Evolutionary conservation across 1,140 invertebrate species (phyloP).

Genomic region (Leptopilina boulardi): DNA sequence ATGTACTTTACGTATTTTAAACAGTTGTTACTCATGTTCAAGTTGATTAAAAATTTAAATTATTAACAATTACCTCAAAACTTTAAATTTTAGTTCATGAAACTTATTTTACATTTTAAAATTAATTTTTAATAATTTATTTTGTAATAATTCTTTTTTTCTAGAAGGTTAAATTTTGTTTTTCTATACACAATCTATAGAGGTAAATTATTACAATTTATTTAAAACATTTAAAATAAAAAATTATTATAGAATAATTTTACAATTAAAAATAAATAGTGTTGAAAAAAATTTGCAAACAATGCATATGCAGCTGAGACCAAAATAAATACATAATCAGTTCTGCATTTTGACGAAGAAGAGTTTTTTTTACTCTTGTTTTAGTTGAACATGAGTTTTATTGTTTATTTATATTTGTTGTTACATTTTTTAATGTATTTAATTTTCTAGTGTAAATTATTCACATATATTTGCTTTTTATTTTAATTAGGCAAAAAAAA

Average conservation of each 20-base stretch:
- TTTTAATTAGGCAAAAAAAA: background rate
- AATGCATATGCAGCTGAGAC: conserved; percentile 13
- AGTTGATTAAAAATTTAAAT: conserved; percentile 10
- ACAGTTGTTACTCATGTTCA: conserved; percentile 17
- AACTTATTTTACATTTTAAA: background rate
- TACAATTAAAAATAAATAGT: background rate
- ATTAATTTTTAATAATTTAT: background rate
- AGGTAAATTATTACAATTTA: background rate
- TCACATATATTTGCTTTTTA: conserved; percentile 13
- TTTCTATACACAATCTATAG: background rate
- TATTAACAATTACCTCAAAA: background rate
- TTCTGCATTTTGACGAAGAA: background rate
- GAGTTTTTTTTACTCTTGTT: conserved; percentile 1
- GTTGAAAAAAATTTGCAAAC: background rate
- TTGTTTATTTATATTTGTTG: conserved; percentile 12
- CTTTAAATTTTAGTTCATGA: background rate
- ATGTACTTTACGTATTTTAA: conserved; percentile 13
- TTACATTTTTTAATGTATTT: background rate
- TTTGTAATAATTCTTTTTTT: background rate
- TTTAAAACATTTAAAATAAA: background rate
- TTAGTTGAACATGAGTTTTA: conserved; percentile 18
- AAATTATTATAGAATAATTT: background rate
- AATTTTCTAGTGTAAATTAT: conserved; percentile 17
- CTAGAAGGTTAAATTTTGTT: background rate
- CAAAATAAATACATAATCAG: conserved; percentile 21